Evolutionary conservation across 2,113 vertebrate species (phyloP).

Genomic region (Planiliza haematocheilus): DNA sequence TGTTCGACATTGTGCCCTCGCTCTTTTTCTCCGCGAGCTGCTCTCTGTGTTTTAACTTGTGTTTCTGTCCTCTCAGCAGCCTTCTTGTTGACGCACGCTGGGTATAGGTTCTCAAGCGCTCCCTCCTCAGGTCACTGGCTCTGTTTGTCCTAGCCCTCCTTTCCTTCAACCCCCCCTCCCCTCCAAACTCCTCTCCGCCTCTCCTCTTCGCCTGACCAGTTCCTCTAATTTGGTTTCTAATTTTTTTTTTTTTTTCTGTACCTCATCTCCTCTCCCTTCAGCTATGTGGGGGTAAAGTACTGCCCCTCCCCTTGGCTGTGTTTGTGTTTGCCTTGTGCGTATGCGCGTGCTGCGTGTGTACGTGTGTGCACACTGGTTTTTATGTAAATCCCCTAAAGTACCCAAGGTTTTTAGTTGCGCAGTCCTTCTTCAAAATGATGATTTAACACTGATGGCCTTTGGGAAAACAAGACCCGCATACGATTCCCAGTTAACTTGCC

Average conservation of each 20-base stretch:
- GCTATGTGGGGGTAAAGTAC: slow-evolving; percentile 70
- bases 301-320: slow-evolving; percentile 54
- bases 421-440: slow-evolving; percentile 54
- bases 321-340: slow-evolving; percentile 58
- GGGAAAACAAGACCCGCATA: slow-evolving; percentile 45
- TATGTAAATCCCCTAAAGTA: slow-evolving; percentile 70
- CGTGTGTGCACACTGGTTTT: slow-evolving; percentile 14
- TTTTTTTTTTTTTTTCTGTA: slow-evolving; percentile 71
- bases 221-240: slow-evolving; percentile 82
- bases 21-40: slow-evolving; percentile 19
- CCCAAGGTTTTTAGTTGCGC: slow-evolving; percentile 31
- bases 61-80: slow-evolving; percentile 78
- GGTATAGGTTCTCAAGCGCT: slow-evolving; percentile 69
- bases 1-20: slow-evolving; percentile 32
- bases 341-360: slow-evolving; percentile 25
- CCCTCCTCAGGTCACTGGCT: slow-evolving; percentile 76
- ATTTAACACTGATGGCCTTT: slow-evolving; percentile 61
- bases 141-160: slow-evolving; percentile 73
- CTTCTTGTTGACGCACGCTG: slow-evolving; percentile 74
- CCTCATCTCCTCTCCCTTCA: slow-evolving; percentile 73
- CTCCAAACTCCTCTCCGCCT: slow-evolving; percentile 56
- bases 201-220: slow-evolving; percentile 76
- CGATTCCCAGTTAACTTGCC: slow-evolving; percentile 20
- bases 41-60: slow-evolving; percentile 48
- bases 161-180: slow-evolving; percentile 41